phyloP scores from a whole-genome alignment of 2,113 vertebrate genomes.

The Brevimyrus niger region DNA sequence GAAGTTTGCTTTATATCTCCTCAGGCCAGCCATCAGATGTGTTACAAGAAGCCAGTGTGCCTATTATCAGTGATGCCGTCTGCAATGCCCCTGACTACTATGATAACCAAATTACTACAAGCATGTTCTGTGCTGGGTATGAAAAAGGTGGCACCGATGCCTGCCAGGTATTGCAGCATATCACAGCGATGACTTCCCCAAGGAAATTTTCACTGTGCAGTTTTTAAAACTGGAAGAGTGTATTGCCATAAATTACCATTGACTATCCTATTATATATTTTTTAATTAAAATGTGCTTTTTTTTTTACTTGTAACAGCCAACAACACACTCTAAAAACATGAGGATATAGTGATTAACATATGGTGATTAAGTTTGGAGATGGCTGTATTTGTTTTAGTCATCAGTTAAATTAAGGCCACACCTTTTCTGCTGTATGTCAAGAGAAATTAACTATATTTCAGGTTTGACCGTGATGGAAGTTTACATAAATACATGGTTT shows the following conservation, averaged over 20 bases:
- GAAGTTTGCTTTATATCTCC: neutral
- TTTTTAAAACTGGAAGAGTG: too few species aligned
- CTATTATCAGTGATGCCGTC: constrained; percentile 72
- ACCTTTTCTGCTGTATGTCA: neutral
- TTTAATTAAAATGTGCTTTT: neutral
- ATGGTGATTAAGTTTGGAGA: neutral
- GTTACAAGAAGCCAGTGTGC: constrained; percentile 76
- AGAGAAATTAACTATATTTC: neutral
- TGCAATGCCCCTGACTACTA: constrained; percentile 82
- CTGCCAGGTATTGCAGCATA: constrained; percentile 68
- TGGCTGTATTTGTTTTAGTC: neutral
- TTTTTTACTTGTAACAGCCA: neutral
- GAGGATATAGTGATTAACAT: neutral
- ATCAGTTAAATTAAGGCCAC: neutral
- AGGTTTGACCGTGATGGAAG: neutral
- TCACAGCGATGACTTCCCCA: neutral
- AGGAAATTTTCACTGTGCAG: neutral
- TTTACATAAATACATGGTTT: neutral
- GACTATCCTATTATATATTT: neutral
- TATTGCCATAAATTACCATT: neutral
- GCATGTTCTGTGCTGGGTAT: constrained; percentile 87
- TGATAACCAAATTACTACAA: constrained; percentile 77
- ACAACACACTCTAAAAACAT: neutral
- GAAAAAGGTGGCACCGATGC: constrained; percentile 77
- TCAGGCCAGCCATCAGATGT: constrained; percentile 69